Evolutionary conservation across 2,113 vertebrate species (phyloP), one percentile per base, ranked within the genome.

Genomic region (Ophthalmolycus amberensis): DNA sequence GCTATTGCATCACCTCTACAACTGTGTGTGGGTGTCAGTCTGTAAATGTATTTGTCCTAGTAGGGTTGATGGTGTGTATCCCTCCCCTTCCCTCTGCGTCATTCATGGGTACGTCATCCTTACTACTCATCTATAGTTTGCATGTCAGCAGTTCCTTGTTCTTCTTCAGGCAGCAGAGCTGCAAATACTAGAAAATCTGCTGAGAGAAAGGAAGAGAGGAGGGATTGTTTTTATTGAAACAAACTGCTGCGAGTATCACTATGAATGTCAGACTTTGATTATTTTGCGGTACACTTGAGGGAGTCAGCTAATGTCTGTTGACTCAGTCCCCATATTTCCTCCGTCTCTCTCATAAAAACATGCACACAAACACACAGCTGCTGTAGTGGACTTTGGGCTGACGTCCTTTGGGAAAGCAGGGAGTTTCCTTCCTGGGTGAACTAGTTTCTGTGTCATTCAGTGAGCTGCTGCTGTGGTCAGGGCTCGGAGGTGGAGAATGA

Each of bases 391-490:
- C 85, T 90, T 87, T 92, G 87, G 75, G 81, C 78, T 71, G 79
- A 84, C 40, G 32, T 88, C 64, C 52, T 89, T 40, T 67, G 82
- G 86, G 80, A 88, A 80, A 48, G 50, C 79, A 77, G 93, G 92
- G 91, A 90, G 82, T 93, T 92, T 93, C 89, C 90, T 93, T 88
- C 84, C 88, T 85, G 84, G 90, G 90, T 90, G 86, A 89, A 83
- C 34, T 27, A 38, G 52, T 77, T 68, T 80, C 18, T 75, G 16
- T 83, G 83, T 90, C 70, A 91, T 90, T 72, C 65, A 84, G 71
- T 81, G 79, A 56, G 66, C 69, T 58, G 58, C 58, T 32, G 58
- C 27, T 34, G 67, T 58, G 59, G 80, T 80, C 64, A 46, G 56
- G 73, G 76, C 25, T 29, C 56, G 77, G 75, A 89, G 71, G 84